phyloP scores from a whole-genome alignment of 2,888 invertebrate genomes.

The Sussaba pulchella region DNA sequence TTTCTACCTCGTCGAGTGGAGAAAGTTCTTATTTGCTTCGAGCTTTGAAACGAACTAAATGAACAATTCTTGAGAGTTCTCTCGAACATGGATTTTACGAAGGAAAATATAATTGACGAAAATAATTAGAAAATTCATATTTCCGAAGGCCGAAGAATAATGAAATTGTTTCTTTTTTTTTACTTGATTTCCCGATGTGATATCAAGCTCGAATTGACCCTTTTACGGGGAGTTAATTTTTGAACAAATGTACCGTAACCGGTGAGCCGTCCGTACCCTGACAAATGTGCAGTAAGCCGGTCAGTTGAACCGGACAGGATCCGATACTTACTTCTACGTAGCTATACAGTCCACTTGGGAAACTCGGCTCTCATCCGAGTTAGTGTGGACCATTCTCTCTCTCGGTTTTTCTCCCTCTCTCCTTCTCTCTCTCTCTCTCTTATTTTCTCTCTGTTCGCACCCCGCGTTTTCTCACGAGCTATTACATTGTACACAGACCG shows the following conservation, averaged over 20 bases:
- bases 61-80: too few species aligned
- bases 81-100: too few species aligned
- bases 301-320: conserved; percentile 11
- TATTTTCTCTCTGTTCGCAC: conserved; percentile 38
- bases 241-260: conserved; percentile 6
- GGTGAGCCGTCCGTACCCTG: not conserved
- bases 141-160: too few species aligned
- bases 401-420: not conserved
- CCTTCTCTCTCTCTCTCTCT: conserved; percentile 2
- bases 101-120: too few species aligned
- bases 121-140: too few species aligned
- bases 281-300: conserved; percentile 26
- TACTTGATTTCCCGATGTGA: too few species aligned
- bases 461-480: conserved; percentile 48
- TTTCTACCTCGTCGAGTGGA: too few species aligned
- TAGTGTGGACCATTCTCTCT: conserved; percentile 7
- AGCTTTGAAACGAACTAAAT: too few species aligned
- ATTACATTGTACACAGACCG: conserved; percentile 34
- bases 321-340: conserved; percentile 13
- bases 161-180: too few species aligned
- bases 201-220: not conserved
- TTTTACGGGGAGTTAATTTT: conserved; percentile 3
- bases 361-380: conserved; percentile 29
- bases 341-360: conserved; percentile 12
- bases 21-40: too few species aligned